Evolutionary conservation across 2,888 invertebrate genomes (phyloP), one percentile per base, ranked within the genome.

Genomic region (Tryphoninae sp.): DNA sequence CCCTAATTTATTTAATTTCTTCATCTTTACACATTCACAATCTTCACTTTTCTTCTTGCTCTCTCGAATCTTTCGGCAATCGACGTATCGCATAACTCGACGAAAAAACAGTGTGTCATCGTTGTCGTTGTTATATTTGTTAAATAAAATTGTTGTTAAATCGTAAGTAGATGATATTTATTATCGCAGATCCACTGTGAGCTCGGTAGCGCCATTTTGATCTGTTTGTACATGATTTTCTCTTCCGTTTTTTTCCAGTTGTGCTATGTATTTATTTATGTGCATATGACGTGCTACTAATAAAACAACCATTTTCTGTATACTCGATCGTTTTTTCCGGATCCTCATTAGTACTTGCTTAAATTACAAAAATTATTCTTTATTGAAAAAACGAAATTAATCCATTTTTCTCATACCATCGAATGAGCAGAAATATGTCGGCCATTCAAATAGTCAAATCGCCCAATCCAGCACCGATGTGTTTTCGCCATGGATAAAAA

Each of bases 161-260:
- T 82, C 19, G 9, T 65, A 67, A 78, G 49, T 82, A 80, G 51
- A 53, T 53, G 22, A 51, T 55, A 67, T 59, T 82, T 53, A 40
- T 71, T 75, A 19, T 71, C 61, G 67, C 71, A 61, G 19, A 58
- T 22, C 45, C n/a, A 62, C 53, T 58, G 26, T 74, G 55, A 53
- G 49, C 16, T 64, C 62, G 51, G 59, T 45, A 68, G 68, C 49
- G 72, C 68, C 75, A 68, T 67, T 71, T 45, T 19, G 16, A 16
- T 58, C 23, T 19, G 62, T 53, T 2, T 82, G 79, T 77, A 73
- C 58, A 82, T 82, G 62, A 79, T 72, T 69, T 62, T 49, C 3
- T 59, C 58, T 51, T 53, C n/a, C 51, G 16, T 59, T 73, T 73
- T 73, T 13, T 68, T 62, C 33, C 33, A 33, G 33, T 62, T 71